Conservation (phyloP, 2,113 vertebrate genomes). For the Xiphophorus hellerii region DNA sequence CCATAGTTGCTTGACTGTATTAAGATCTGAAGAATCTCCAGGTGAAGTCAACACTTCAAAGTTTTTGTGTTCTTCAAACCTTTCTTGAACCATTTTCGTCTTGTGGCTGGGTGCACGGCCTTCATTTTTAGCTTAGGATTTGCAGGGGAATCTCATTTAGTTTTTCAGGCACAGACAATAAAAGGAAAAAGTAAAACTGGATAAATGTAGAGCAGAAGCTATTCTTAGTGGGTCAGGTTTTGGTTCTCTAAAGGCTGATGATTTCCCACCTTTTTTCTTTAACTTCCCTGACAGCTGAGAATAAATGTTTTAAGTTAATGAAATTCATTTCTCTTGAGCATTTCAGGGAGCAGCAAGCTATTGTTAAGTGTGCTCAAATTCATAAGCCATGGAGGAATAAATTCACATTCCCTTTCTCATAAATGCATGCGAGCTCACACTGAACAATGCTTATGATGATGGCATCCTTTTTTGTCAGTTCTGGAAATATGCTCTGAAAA, state of each 20-base stretch:
- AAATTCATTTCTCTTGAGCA: constrained; percentile 35
- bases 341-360: constrained; percentile 25
- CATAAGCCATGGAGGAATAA: neutral
- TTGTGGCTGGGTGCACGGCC: too few species aligned
- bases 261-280: constrained; percentile 32
- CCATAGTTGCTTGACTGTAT: too few species aligned
- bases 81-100: too few species aligned
- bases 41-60: too few species aligned
- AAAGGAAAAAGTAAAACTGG: neutral
- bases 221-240: constrained; percentile 12
- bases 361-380: constrained; percentile 19
- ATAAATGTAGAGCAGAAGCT: neutral
- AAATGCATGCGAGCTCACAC: neutral
- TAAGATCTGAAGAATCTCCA: too few species aligned
- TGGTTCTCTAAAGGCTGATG: constrained; percentile 2
- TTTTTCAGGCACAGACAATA: neutral
- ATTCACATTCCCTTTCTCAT: constrained; percentile 2
- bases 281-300: constrained; percentile 5
- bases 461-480: neutral
- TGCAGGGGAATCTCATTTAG: neutral
- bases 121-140: too few species aligned
- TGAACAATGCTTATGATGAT: neutral
- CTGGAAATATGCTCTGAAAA: neutral
- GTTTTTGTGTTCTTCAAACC: too few species aligned
- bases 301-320: constrained; percentile 39